phyloP scores from a whole-genome alignment of 1,140 invertebrate species.

The Kradibia gibbosae region DNA sequence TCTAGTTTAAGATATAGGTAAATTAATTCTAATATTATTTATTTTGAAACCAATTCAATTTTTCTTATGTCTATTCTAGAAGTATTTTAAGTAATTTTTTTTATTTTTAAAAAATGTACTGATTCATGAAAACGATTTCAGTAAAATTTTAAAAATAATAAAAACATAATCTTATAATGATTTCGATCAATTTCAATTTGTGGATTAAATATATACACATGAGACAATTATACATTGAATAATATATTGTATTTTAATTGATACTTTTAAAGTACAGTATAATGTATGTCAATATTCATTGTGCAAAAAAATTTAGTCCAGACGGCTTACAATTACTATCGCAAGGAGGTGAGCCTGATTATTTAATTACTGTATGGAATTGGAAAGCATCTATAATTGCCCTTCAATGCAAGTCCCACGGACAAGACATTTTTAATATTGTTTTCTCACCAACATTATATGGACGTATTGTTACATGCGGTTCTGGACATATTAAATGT shows the following conservation, averaged over 20 bases:
- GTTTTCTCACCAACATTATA: slow-evolving; percentile 85
- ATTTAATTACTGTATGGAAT: slow-evolving; percentile 89
- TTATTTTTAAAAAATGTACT: too few species aligned
- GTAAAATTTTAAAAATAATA: too few species aligned
- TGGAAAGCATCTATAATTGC: slow-evolving; percentile 84
- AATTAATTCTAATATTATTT: slow-evolving; percentile 25
- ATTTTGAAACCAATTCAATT: neutral
- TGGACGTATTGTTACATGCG: slow-evolving; percentile 84
- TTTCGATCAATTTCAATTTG: too few species aligned
- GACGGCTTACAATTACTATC: slow-evolving; percentile 86
- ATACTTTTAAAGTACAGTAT: too few species aligned
- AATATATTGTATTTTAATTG: neutral
- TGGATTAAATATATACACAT: too few species aligned
- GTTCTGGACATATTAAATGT: slow-evolving; percentile 88
- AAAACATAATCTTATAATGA: too few species aligned
- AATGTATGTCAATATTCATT: neutral
- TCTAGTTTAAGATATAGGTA: slow-evolving; percentile 85
- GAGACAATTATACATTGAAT: too few species aligned
- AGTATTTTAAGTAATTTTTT: too few species aligned
- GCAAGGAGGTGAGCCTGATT: slow-evolving; percentile 88
- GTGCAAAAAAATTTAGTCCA: slow-evolving; percentile 72
- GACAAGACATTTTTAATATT: slow-evolving; percentile 83
- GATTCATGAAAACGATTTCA: too few species aligned
- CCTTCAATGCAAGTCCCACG: slow-evolving; percentile 84
- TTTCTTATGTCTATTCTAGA: too few species aligned